These are phyloP conservation scores for Axinella damicornis DNA, from an alignment of 37 sponge, comb jelly and placozoan species.

Conservation along the genomic window DNA sequence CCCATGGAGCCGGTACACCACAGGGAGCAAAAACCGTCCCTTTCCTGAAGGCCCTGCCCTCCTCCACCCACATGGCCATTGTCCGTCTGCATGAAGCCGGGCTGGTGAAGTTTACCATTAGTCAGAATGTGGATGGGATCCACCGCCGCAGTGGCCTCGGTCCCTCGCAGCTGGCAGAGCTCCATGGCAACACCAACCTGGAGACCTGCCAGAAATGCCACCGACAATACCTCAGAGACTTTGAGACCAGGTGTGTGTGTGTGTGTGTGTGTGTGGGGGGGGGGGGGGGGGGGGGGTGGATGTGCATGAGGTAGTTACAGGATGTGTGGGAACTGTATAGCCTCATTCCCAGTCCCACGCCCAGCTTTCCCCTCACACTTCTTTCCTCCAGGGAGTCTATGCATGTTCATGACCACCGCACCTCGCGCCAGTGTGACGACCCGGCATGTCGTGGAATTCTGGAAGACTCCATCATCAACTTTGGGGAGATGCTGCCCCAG, in stretches of 20 bases:
- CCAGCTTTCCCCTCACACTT: neutral
- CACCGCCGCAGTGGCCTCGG: conserved; percentile 85
- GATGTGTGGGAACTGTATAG: neutral
- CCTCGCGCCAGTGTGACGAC: conserved; percentile 82
- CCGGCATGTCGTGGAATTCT: conserved; percentile 71
- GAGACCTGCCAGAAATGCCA: conserved; percentile 82
- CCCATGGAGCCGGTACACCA: conserved; percentile 31
- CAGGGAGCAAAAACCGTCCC: conserved; percentile 7
- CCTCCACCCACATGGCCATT: conserved; percentile 87
- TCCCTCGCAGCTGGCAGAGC: conserved; percentile 75
- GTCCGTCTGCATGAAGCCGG: conserved; percentile 82
- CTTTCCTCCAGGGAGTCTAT: conserved; percentile 45
- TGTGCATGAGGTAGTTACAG: neutral
- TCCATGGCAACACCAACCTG: conserved; percentile 94
- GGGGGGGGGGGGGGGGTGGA: too few relatives aligned
- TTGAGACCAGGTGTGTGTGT: conserved; percentile 73
- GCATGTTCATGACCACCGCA: conserved; percentile 72
- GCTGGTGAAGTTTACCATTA: conserved; percentile 76
- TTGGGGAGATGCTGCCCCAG: conserved; percentile 86
- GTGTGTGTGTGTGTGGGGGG: too few relatives aligned
- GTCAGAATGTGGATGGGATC: conserved; percentile 90
- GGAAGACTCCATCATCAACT: conserved; percentile 89
- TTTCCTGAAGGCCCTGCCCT: conserved; percentile 74
- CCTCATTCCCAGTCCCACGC: too few relatives aligned
- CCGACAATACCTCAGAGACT: conserved; percentile 87